A percentile compares a stretch with the other conserved stretches of the same genome.
Conservation (phyloP, 2,113 vertebrate genomes). For the Silurus meridionalis region DNA sequence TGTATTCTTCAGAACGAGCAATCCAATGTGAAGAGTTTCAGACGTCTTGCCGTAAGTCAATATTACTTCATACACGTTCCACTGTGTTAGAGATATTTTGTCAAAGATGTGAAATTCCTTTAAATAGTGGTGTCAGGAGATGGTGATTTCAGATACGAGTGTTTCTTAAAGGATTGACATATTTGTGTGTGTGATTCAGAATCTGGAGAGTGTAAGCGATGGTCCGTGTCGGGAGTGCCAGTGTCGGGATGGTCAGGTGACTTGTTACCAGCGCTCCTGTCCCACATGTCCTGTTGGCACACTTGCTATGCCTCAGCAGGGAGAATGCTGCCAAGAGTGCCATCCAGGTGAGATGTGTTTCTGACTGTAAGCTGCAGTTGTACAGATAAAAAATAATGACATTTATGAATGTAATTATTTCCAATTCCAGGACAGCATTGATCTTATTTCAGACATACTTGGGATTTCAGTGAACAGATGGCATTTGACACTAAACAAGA, state of each 20-base stretch:
- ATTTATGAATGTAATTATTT: not conserved
- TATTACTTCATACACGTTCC: not conserved
- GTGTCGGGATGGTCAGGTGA: slow-evolving; percentile 73
- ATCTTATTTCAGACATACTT: not conserved
- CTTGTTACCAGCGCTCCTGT: slow-evolving; percentile 84
- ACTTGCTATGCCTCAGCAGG: slow-evolving; percentile 62
- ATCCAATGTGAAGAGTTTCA: slow-evolving; percentile 61
- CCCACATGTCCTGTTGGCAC: slow-evolving; percentile 77
- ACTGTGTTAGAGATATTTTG: not conserved
- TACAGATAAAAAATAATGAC: not conserved
- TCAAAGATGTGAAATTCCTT: not conserved
- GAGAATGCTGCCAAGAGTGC: slow-evolving; percentile 82
- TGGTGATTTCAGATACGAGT: not conserved
- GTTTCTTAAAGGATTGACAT: not conserved
- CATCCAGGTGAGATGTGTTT: slow-evolving; percentile 72
- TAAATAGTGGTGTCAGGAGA: not conserved
- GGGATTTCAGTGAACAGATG: not conserved
- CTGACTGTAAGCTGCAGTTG: not conserved
- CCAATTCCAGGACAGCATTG: not conserved
- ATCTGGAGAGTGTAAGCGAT: slow-evolving; percentile 74
- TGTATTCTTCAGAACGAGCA: slow-evolving; percentile 42
- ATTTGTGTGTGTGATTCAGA: slow-evolving; percentile 63
- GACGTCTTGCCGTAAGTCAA: slow-evolving; percentile 63
- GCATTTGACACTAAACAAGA: not conserved
- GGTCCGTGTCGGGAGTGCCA: slow-evolving; percentile 80